phyloP scores from a whole-genome alignment of 2,888 invertebrate species.

The Athetis lepigone region DNA sequence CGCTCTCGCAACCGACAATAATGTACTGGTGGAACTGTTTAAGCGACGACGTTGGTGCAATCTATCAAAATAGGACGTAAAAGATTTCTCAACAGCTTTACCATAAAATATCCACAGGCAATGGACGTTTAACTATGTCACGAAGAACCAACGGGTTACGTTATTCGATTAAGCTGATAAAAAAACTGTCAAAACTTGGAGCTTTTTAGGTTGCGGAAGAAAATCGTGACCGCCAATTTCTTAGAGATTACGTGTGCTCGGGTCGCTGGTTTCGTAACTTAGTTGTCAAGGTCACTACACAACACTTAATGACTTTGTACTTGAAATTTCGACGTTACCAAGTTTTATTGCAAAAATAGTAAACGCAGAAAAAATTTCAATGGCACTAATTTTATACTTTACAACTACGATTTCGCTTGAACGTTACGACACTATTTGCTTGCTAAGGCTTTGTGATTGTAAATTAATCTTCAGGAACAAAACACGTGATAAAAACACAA shows the following conservation, averaged over 20 bases:
- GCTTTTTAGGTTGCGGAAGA: constrained; percentile 68
- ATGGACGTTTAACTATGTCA: constrained; percentile 14
- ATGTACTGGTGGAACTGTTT: constrained; percentile 58
- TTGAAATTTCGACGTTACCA: constrained; percentile 77
- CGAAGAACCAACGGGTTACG: constrained; percentile 18
- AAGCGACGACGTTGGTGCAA: constrained; percentile 60
- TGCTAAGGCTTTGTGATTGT: constrained; percentile 18
- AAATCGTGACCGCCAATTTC: constrained; percentile 84
- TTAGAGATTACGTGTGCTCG: constrained; percentile 79
- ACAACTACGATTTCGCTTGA: constrained; percentile 18
- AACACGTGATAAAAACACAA: constrained; percentile 67
- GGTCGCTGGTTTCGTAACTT: constrained; percentile 82
- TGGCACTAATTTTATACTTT: constrained; percentile 33
- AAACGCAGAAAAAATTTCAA: constrained; percentile 58
- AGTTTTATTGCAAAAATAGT: constrained; percentile 60
- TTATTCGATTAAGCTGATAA: constrained; percentile 59
- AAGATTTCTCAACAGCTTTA: constrained; percentile 45
- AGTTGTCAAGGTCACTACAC: constrained; percentile 83
- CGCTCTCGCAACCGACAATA: constrained; percentile 63
- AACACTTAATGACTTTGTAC: constrained; percentile 82
- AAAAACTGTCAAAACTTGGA: constrained; percentile 56
- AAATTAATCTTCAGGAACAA: constrained; percentile 44
- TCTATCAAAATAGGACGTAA: constrained; percentile 50
- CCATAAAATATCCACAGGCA: constrained; percentile 20
- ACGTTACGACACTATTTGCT: constrained; percentile 34